Percentiles rank a stretch among this genome's conserved stretches.
phyloP scores from a whole-genome alignment of 2,113 vertebrate genomes.

The Misgurnus anguillicaudatus region DNA sequence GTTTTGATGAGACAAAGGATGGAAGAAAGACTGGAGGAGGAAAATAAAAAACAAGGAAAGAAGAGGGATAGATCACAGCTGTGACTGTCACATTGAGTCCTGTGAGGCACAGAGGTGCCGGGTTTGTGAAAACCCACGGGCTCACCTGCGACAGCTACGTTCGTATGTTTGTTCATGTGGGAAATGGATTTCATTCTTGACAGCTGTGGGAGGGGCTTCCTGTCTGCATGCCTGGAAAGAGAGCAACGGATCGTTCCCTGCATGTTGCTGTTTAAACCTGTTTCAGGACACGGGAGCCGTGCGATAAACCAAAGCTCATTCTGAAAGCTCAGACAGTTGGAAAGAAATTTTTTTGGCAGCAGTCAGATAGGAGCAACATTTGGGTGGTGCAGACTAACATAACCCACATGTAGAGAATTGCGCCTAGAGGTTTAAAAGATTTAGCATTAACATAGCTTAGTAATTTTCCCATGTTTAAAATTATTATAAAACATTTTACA shows the following conservation, averaged over 20 bases:
- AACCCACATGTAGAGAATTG: neutral
- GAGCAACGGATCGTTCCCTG: slow-evolving; percentile 14
- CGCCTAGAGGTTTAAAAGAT: neutral
- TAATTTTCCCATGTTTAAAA: too few relatives aligned
- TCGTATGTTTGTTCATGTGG: slow-evolving; percentile 23
- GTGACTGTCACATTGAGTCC: slow-evolving; percentile 39
- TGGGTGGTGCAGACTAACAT: neutral
- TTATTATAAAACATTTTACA: too few relatives aligned
- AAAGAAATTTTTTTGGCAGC: neutral
- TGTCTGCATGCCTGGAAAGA: slow-evolving; percentile 29
- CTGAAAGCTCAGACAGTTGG: neutral
- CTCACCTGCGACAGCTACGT: slow-evolving; percentile 11
- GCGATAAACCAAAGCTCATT: slow-evolving; percentile 11
- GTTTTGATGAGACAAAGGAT: slow-evolving; percentile 32
- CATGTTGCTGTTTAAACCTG: slow-evolving; percentile 36
- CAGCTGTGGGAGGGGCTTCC: slow-evolving; percentile 13
- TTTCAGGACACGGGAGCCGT: slow-evolving; percentile 34
- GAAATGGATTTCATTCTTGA: slow-evolving; percentile 36
- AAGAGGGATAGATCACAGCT: slow-evolving; percentile 29
- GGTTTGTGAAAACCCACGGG: slow-evolving; percentile 36
- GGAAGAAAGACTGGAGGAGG: slow-evolving; percentile 2
- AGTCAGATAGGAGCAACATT: neutral
- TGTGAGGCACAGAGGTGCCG: slow-evolving; percentile 26
- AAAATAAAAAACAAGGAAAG: neutral
- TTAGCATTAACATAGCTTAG: too few relatives aligned